A percentile compares a stretch with the other conserved stretches of the same genome.
phyloP scores from a whole-genome alignment of 2,113 vertebrate genomes.

The Mastomys natalensis region DNA sequence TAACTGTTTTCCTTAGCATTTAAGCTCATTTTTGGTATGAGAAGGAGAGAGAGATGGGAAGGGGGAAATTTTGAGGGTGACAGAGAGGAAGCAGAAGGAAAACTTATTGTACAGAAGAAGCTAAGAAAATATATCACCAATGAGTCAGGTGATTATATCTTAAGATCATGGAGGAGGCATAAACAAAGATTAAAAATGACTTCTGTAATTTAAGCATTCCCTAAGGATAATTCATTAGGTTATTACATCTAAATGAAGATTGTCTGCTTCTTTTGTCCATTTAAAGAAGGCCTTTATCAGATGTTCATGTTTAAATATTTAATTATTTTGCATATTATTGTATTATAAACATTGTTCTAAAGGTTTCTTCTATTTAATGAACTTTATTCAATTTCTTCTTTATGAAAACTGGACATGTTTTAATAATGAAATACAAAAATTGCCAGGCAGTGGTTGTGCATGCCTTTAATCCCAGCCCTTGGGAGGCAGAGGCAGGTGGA shows the following conservation, averaged over 20 bases:
- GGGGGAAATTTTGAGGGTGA: background rate
- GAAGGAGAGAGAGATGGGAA: background rate
- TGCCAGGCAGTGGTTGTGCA: too few species aligned
- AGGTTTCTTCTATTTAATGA: background rate
- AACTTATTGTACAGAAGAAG: background rate
- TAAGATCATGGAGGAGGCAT: constrained; percentile 23
- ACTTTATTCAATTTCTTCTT: background rate
- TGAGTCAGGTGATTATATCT: constrained; percentile 30
- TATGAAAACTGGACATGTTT: background rate
- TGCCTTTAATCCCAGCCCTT: too few species aligned
- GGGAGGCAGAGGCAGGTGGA: too few species aligned
- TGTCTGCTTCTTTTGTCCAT: constrained; percentile 1
- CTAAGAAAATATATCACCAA: constrained; percentile 8
- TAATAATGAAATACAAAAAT: constrained; percentile 14
- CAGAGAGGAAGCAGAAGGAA: constrained; percentile 26
- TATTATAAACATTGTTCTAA: background rate
- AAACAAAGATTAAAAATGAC: constrained; percentile 34
- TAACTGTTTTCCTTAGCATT: constrained; percentile 52
- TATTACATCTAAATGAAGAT: background rate
- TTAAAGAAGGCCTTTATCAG: constrained; percentile 13
- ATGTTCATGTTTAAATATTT: background rate
- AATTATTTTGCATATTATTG: background rate
- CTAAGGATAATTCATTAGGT: background rate
- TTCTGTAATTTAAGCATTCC: background rate
- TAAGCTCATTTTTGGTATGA: constrained; percentile 31